A percentile compares a stretch with the other conserved stretches of the same genome.
Conservation (phyloP, 2,113 vertebrate genomes). For the rat (Rattus norvegicus) region GRCr8 NC_086021.1:117750001-117750500, state of each 20-base stretch:
- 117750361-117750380: not conserved
- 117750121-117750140: not conserved
- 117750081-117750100: not conserved
- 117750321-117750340: not conserved
- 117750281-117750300: not conserved
- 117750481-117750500: not conserved
- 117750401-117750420: not conserved
- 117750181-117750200: not conserved
- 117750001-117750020: not conserved
- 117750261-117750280: not conserved
- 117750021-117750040: not conserved
- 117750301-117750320: not conserved
- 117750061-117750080: not conserved
- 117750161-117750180: not conserved
- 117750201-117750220: not conserved
- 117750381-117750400: not conserved
- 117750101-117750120: not conserved
- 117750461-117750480: not conserved
- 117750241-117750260: not conserved
- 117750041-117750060: constrained; percentile 13
- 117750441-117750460: not conserved
- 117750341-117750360: not conserved
- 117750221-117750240: not conserved
- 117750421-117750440: not conserved
- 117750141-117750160: not conserved